These are phyloP conservation scores for Astreopora myriophthalma DNA, from an alignment of 64 coral and sea anemone genomes.

Conservation along the genomic window DNA sequence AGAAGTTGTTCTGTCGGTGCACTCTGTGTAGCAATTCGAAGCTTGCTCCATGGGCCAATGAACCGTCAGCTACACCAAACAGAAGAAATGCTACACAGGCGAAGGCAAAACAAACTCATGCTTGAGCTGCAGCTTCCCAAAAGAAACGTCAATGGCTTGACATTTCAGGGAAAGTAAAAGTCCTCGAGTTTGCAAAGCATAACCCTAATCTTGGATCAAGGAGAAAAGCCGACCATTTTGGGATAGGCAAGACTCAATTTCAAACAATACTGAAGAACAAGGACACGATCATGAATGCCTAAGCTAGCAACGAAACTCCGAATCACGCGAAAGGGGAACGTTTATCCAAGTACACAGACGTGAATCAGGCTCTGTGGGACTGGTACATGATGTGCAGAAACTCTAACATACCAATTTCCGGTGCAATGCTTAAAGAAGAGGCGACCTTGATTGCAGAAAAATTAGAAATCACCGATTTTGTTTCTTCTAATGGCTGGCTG, in stretches of 20 bases:
- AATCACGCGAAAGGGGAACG: constrained; percentile 50
- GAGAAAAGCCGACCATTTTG: constrained; percentile 52
- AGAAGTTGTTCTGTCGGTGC: constrained; percentile 33
- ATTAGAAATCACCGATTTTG: constrained; percentile 14
- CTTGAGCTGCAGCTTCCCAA: constrained; percentile 4
- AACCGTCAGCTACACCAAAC: constrained; percentile 31
- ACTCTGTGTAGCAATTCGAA: constrained; percentile 31
- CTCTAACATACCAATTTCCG: constrained; percentile 54
- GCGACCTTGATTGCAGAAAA: constrained; percentile 18
- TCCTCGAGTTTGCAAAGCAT: constrained; percentile 35
- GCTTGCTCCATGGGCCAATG: not conserved
- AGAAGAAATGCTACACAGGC: constrained; percentile 29
- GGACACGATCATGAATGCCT: constrained; percentile 34
- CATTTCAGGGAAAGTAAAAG: constrained; percentile 48
- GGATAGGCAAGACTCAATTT: constrained; percentile 42
- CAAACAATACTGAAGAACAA: constrained; percentile 66
- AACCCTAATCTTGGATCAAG: constrained; percentile 51
- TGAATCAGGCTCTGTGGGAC: constrained; percentile 66
- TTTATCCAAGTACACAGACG: constrained; percentile 36
- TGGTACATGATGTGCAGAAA: constrained; percentile 71
- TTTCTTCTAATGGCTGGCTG: constrained; percentile 20
- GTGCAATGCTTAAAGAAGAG: constrained; percentile 63
- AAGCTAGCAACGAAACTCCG: constrained; percentile 24
- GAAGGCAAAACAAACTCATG: constrained; percentile 20
- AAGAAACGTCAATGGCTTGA: constrained; percentile 59